Evolutionary conservation across 2,888 invertebrate species (phyloP).

Genomic region (Chromoteleia sp.): DNA sequence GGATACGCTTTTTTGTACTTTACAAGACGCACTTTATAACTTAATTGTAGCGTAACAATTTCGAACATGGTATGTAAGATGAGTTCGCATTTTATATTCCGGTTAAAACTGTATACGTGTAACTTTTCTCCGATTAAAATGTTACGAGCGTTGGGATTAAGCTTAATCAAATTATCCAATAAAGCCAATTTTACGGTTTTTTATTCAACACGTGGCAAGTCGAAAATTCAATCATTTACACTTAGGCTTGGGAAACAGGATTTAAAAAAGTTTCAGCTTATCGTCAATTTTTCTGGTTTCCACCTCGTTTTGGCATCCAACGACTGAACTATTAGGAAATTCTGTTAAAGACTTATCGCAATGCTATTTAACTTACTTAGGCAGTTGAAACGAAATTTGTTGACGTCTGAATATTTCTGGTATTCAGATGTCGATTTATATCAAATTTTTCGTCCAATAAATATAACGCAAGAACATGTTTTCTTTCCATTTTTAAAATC

Average conservation of each 20-base stretch:
- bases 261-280: slow-evolving; percentile 27
- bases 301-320: slow-evolving; percentile 17
- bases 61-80: slow-evolving; percentile 1
- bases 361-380: slow-evolving; percentile 1
- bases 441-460: slow-evolving; percentile 6
- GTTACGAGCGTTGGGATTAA: slow-evolving; percentile 6
- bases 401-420: background rate
- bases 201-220: slow-evolving; percentile 23
- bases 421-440: background rate
- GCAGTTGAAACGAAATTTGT: background rate
- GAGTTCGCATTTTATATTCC: background rate
- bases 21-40: too few relatives aligned
- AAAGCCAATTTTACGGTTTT: slow-evolving; percentile 15
- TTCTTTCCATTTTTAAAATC: slow-evolving; percentile 22
- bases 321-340: slow-evolving; percentile 12
- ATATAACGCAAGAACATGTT: slow-evolving; percentile 24
- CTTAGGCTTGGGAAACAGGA: slow-evolving; percentile 27
- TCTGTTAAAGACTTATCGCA: slow-evolving; percentile 30
- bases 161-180: background rate
- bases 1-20: slow-evolving; percentile 22
- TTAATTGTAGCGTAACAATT: slow-evolving; percentile 19
- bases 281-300: slow-evolving; percentile 32
- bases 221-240: slow-evolving; percentile 29
- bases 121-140: background rate
- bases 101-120: background rate